Evolutionary conservation across 2,113 vertebrate genomes (phyloP).

Genomic region (Xiphophorus maculatus): DNA sequence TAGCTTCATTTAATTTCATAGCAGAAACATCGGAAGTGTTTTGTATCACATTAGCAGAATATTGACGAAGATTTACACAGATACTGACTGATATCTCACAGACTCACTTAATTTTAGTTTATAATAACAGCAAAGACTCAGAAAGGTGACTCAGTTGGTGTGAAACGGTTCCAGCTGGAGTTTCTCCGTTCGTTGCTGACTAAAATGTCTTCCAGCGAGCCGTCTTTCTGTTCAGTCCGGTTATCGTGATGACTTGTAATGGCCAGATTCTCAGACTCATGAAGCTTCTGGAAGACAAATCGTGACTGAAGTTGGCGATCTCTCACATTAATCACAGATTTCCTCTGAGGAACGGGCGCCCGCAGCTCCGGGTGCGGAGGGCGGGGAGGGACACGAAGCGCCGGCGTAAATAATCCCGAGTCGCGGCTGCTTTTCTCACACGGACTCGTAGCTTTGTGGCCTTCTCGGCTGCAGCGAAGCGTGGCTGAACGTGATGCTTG

Average conservation of each 20-base stretch:
- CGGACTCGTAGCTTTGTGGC: conserved; percentile 24
- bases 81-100: too few species aligned
- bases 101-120: conserved; percentile 1
- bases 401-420: conserved; percentile 4
- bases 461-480: conserved; percentile 37
- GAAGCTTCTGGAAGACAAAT: conserved; percentile 29
- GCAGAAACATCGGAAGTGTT: too few species aligned
- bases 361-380: not conserved
- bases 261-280: conserved; percentile 48
- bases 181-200: conserved; percentile 34
- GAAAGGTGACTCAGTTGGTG: conserved; percentile 44
- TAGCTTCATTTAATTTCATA: too few species aligned
- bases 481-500: conserved; percentile 46
- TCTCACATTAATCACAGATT: conserved; percentile 20
- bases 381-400: not conserved
- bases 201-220: conserved; percentile 45
- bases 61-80: too few species aligned
- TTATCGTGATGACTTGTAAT: conserved; percentile 30
- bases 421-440: conserved; percentile 2
- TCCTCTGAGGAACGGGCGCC: conserved; percentile 14
- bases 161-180: conserved; percentile 13
- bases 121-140: not conserved
- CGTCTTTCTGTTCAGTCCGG: conserved; percentile 23
- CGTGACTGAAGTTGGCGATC: conserved; percentile 16
- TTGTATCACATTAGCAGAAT: too few species aligned